A percentile compares a stretch with the other conserved stretches of the same genome.
phyloP scores from a whole-genome alignment of 2,888 invertebrate genomes.

The Phorcus lineatus region DNA sequence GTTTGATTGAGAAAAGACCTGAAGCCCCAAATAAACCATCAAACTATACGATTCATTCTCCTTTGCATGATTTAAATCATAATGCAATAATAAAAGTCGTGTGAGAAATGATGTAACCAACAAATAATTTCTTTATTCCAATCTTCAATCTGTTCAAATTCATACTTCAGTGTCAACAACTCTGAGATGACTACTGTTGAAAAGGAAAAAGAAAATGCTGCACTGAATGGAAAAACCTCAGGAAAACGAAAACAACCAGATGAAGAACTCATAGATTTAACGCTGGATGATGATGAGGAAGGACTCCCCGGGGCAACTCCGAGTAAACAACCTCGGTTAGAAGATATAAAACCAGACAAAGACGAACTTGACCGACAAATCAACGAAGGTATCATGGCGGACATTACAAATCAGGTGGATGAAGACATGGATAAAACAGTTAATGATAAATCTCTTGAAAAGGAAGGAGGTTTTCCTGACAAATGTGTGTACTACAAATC shows the following conservation, averaged over 20 bases:
- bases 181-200: constrained; percentile 42
- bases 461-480: neutral
- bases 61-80: too few relatives aligned
- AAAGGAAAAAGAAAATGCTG: constrained; percentile 19
- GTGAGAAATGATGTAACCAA: neutral
- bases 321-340: neutral
- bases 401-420: neutral
- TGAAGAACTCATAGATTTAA: constrained; percentile 44
- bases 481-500: too few relatives aligned
- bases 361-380: constrained; percentile 23
- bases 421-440: constrained; percentile 27
- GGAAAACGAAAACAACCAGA: neutral
- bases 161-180: neutral
- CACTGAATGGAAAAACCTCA: neutral
- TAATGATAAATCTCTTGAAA: constrained; percentile 31
- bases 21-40: too few relatives aligned
- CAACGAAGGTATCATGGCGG: neutral
- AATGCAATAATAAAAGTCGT: too few relatives aligned
- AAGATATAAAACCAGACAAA: constrained; percentile 32
- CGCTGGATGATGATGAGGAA: constrained; percentile 38
- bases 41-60: too few relatives aligned
- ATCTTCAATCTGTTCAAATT: too few relatives aligned
- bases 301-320: neutral
- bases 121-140: too few relatives aligned
- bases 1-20: too few relatives aligned